Percentiles rank a stretch among this genome's conserved stretches.
phyloP scores from a whole-genome alignment of 2,113 vertebrate genomes.

The Monarcha castaneiventris region DNA sequence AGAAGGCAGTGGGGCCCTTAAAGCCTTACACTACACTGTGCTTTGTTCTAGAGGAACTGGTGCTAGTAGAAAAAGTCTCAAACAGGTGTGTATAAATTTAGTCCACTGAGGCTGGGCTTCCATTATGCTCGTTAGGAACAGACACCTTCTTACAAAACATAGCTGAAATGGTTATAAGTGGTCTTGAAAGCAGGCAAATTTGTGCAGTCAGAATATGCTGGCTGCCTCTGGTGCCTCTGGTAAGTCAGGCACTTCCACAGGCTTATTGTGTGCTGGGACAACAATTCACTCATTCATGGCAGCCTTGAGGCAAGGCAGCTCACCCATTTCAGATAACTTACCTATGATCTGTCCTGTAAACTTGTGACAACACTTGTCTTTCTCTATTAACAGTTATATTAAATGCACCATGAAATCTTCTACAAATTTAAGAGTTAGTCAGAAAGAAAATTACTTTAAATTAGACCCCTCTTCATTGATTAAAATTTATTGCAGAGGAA shows the following conservation, averaged over 20 bases:
- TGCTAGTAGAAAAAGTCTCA: neutral
- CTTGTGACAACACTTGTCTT: neutral
- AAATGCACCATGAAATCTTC: neutral
- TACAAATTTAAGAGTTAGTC: neutral
- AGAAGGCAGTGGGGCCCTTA: neutral
- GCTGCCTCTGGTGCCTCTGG: neutral
- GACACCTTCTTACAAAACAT: neutral
- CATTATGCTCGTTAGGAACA: neutral
- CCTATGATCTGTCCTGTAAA: neutral
- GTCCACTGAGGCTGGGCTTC: neutral
- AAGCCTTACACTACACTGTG: neutral
- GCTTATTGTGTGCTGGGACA: neutral
- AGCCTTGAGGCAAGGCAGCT: neutral
- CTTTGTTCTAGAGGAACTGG: neutral
- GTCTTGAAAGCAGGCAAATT: neutral
- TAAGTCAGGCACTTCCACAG: neutral
- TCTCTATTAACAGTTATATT: neutral
- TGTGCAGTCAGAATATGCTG: neutral
- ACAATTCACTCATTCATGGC: neutral
- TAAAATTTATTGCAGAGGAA: neutral
- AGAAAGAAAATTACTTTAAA: neutral
- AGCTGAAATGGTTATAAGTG: neutral
- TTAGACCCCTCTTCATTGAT: neutral
- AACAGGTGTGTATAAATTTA: neutral
- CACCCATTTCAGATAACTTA: neutral